These are phyloP conservation scores for Strix aluco DNA, from an alignment of 2,113 vertebrate species.

Conservation along the genomic window DNA sequence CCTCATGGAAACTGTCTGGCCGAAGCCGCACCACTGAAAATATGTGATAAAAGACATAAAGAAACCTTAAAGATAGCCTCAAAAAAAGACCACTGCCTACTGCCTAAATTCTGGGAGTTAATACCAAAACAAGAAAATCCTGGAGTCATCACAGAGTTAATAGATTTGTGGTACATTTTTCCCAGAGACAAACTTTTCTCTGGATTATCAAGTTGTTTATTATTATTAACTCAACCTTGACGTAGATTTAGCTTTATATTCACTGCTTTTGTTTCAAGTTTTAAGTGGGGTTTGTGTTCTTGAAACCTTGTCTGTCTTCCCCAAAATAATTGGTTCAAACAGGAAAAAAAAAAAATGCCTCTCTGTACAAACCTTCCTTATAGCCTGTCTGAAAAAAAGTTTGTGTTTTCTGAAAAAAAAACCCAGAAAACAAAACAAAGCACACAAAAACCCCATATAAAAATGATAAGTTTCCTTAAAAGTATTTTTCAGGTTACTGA, in stretches of 20 bases:
- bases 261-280: not conserved
- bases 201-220: not conserved
- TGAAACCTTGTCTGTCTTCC: not conserved
- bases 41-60: not conserved
- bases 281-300: not conserved
- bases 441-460: not conserved
- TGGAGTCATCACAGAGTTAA: not conserved
- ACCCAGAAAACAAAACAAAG: not conserved
- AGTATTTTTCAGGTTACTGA: not conserved
- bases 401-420: not conserved
- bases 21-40: not conserved
- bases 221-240: not conserved
- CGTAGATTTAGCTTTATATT: not conserved
- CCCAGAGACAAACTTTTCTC: not conserved
- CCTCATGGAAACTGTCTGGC: constrained; percentile 35
- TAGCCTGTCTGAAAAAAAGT: not conserved
- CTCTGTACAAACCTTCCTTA: not conserved
- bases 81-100: not conserved
- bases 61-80: not conserved
- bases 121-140: not conserved
- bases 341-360: not conserved
- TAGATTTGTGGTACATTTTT: not conserved
- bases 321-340: not conserved
- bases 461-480: not conserved
- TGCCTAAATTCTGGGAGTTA: not conserved